phyloP scores from a whole-genome alignment of 2,888 invertebrate genomes.

The Hirtodrosophila duncani region DNA sequence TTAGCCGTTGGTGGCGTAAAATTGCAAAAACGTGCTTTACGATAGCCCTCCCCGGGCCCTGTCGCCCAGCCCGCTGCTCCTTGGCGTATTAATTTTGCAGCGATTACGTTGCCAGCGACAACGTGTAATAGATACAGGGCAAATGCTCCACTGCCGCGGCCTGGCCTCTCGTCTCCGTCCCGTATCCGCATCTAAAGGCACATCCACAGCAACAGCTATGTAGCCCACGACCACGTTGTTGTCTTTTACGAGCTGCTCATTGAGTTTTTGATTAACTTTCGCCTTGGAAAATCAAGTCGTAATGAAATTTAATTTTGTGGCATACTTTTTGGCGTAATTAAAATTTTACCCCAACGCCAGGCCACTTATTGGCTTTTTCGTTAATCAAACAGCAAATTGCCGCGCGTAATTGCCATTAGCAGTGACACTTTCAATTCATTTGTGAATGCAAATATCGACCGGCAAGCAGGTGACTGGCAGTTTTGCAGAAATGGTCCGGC shows the following conservation, averaged over 20 bases:
- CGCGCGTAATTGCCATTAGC: slow-evolving; percentile 26
- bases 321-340: slow-evolving; percentile 58
- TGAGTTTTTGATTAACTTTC: slow-evolving; percentile 70
- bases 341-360: slow-evolving; percentile 24
- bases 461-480: slow-evolving; percentile 18
- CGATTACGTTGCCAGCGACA: slow-evolving; percentile 65
- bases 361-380: slow-evolving; percentile 42
- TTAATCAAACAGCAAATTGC: slow-evolving; percentile 51
- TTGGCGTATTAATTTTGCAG: slow-evolving; percentile 63
- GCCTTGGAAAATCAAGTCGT: slow-evolving; percentile 59
- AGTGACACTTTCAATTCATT: slow-evolving; percentile 39
- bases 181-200: no score
- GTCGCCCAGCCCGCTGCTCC: slow-evolving; percentile 1
- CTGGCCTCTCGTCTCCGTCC: no score
- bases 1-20: slow-evolving; percentile 49
- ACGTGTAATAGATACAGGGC: slow-evolving; percentile 56
- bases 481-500: slow-evolving; percentile 2
- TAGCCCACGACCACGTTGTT: slow-evolving; percentile 11
- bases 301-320: slow-evolving; percentile 72
- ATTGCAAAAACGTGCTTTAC: slow-evolving; percentile 70
- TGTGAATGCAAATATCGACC: slow-evolving; percentile 15
- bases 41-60: slow-evolving; percentile 24
- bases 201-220: no score
- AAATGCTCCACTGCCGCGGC: no score
- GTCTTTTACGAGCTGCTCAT: slow-evolving; percentile 64